These are phyloP conservation scores for Lasioglossum villosulum DNA, from an alignment of 2,888 invertebrate species.

Conservation along the genomic window DNA sequence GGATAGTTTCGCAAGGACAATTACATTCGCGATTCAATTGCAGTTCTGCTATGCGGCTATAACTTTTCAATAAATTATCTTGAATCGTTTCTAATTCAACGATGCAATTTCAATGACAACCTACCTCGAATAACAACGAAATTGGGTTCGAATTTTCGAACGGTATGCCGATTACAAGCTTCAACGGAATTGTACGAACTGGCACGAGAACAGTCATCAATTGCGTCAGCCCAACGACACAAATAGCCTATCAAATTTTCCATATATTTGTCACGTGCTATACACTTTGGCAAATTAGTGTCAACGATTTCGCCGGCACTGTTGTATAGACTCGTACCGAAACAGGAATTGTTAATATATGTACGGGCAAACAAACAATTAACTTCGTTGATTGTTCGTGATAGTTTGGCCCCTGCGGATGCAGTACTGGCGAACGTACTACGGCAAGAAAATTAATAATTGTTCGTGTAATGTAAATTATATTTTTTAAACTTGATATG, in stretches of 20 bases:
- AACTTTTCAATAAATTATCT: slow-evolving; percentile 4
- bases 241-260: slow-evolving; percentile 2
- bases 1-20: not conserved
- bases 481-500: no score
- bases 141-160: slow-evolving; percentile 23
- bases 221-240: not conserved
- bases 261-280: not conserved
- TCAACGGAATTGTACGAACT: not conserved
- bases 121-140: not conserved
- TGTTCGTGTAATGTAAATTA: no score
- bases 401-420: no score
- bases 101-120: slow-evolving; percentile 1
- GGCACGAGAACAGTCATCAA: slow-evolving; percentile 4
- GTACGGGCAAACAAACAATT: no score
- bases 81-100: slow-evolving; percentile 7
- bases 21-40: not conserved
- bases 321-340: not conserved
- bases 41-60: not conserved
- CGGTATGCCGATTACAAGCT: slow-evolving; percentile 19
- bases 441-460: no score
- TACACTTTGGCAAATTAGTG: not conserved
- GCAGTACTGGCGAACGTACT: no score
- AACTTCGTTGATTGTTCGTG: no score
- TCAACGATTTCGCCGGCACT: not conserved
- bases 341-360: not conserved